Evolutionary conservation across 2,113 vertebrate genomes (phyloP).

Genomic region (Anolis carolinensis): DNA sequence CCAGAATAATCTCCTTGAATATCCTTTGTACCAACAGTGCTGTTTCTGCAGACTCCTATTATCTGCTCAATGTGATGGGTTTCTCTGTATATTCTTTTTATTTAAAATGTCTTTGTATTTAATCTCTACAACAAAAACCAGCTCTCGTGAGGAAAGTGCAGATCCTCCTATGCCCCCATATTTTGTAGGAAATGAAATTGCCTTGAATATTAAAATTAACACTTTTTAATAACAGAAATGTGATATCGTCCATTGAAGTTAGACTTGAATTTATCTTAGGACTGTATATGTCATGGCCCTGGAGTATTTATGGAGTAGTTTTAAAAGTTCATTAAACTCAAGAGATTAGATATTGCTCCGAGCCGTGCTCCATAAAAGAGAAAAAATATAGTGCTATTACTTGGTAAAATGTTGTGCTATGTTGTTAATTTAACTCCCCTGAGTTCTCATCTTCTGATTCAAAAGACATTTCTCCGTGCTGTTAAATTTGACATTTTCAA

Average conservation of each 20-base stretch:
- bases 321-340: slow-evolving; percentile 84
- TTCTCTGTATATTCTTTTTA: slow-evolving; percentile 41
- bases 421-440: slow-evolving; percentile 76
- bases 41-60: slow-evolving; percentile 65
- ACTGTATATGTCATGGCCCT: slow-evolving; percentile 72
- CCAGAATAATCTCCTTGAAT: slow-evolving; percentile 51
- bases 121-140: slow-evolving; percentile 59
- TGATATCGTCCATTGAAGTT: slow-evolving; percentile 67
- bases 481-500: slow-evolving; percentile 72
- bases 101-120: slow-evolving; percentile 50
- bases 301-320: slow-evolving; percentile 80
- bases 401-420: slow-evolving; percentile 77
- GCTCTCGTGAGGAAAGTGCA: slow-evolving; percentile 33
- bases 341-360: slow-evolving; percentile 77
- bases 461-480: slow-evolving; percentile 68
- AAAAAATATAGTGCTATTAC: slow-evolving; percentile 75
- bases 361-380: slow-evolving; percentile 76
- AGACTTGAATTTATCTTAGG: slow-evolving; percentile 71
- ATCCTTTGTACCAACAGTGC: slow-evolving; percentile 45
- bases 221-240: slow-evolving; percentile 78
- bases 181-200: slow-evolving; percentile 72
- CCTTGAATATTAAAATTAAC: slow-evolving; percentile 75
- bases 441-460: slow-evolving; percentile 71
- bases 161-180: slow-evolving; percentile 53
- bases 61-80: slow-evolving; percentile 49